phyloP scores from a whole-genome alignment of 2,797 vertebrate species.

The Helicolenus hilgendorfi region DNA sequence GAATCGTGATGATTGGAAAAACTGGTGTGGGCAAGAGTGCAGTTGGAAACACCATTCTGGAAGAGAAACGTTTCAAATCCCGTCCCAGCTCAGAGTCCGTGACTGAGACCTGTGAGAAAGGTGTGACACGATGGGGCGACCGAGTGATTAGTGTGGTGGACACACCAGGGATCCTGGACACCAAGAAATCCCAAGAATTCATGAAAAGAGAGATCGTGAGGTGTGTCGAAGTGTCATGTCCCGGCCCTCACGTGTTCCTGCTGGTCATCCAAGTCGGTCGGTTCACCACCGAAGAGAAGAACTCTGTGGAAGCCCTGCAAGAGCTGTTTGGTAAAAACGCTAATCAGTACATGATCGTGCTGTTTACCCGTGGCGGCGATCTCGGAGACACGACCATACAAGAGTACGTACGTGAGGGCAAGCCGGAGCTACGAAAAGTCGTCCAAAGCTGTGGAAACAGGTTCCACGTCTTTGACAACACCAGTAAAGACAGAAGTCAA shows the following conservation, averaged over 20 bases:
- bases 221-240: neutral
- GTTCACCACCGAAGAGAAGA: neutral
- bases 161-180: slow-evolving; percentile 6
- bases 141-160: neutral
- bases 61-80: rapidly evolving
- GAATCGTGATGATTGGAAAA: slow-evolving; percentile 26
- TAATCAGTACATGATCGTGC: slow-evolving; percentile 12
- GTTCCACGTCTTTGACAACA: slow-evolving; percentile 16
- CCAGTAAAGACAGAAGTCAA: neutral
- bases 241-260: slow-evolving; percentile 29
- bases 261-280: neutral
- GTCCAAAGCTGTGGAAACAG: slow-evolving; percentile 2
- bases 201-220: neutral
- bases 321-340: neutral
- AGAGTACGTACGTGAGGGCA: neutral
- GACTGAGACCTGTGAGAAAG: neutral
- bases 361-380: neutral
- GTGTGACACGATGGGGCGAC: rapidly evolving
- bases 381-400: neutral
- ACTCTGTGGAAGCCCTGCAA: neutral
- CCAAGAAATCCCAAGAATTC: rapidly evolving
- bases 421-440: neutral
- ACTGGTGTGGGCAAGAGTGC: slow-evolving; percentile 22
- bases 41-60: slow-evolving; percentile 23
- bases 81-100: neutral